Base-by-base conservation (phyloP, 2,113 vertebrate species). In the Telmatochromis sp. region DNA sequence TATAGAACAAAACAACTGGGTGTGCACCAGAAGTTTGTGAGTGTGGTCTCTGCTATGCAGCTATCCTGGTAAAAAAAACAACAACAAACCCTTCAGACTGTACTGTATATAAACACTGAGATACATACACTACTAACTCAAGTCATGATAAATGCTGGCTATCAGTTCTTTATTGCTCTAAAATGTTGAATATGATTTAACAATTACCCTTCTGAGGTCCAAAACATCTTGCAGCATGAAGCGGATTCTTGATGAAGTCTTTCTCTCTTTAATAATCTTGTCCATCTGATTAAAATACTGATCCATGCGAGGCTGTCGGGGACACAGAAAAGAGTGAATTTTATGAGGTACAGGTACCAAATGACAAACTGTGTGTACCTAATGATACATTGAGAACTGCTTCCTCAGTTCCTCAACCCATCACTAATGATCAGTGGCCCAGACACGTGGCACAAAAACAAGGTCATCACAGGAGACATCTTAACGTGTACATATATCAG, bases 201-300 rank as follows among this genome's bases (percentile, higher is more conserved):
- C 51, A 68, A 51, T 96, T 94, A 99, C 98, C 97, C 84, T 95
- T 94, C 98, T 96, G 73, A 99, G 96, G 93, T 99, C 98, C 28
- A 99, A 91, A 47, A 99, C 97, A 33, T 99, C 98, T 91, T 98
- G 98, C 11, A 99, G 93, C 98, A 99, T 99, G 87, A 99, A 99
- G 82, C 98, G 98, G 73, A 99, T 99, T 81, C 98, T 97, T 42
- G 98, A 99, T 3, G 98, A 99, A 0, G 98, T 99, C 90, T 99
- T 99, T 88, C 95, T 98, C 91, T 99, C 98, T 94, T 99, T 99
- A 86, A 99, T 99, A 37, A 99, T 99, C 93, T 99, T 99, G 92
- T 98, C 98, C 97, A 99, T 99, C 94, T 99, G 98, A 91, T 97
- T 97, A 90, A 99, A 99, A 93, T 99, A 99, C 93, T 99, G 98